Evolutionary conservation across 2,797 vertebrate species (phyloP).

Genomic region (Acanthopagrus latus): DNA sequence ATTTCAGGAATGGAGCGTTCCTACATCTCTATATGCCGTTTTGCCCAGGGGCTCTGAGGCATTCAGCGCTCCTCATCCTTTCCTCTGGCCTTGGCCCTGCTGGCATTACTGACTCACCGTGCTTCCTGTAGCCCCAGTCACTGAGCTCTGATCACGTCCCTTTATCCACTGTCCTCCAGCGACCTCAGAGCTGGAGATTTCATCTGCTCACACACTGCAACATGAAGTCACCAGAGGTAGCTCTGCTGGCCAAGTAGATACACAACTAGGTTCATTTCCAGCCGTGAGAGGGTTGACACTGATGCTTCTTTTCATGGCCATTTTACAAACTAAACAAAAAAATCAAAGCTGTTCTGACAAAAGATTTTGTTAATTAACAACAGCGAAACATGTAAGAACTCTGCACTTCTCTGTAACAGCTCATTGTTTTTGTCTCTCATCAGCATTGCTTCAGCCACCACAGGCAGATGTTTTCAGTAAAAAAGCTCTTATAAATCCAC

Average conservation of each 20-base stretch:
- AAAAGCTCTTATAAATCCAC: background rate
- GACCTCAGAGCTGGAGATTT: slow-evolving; percentile 40
- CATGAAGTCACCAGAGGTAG: slow-evolving; percentile 18
- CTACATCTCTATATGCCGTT: background rate
- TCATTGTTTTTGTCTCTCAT: slow-evolving; percentile 5
- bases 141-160: slow-evolving; percentile 39
- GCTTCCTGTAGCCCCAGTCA: slow-evolving; percentile 40
- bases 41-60: slow-evolving; percentile 36
- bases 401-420: background rate
- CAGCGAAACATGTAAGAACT: background rate
- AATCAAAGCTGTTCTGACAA: background rate
- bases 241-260: background rate
- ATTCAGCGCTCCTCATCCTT: slow-evolving; percentile 33
- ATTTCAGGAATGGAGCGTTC: slow-evolving; percentile 13
- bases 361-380: background rate
- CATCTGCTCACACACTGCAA: slow-evolving; percentile 10
- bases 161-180: slow-evolving; percentile 25
- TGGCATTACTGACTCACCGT: slow-evolving; percentile 48
- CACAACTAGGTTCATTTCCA: background rate
- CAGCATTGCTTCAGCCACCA: background rate
- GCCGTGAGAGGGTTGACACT: background rate
- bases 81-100: slow-evolving; percentile 29
- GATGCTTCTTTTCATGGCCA: background rate
- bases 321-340: background rate
- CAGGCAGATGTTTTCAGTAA: background rate